Base-by-base conservation (phyloP, 2,888 invertebrate genomes). In the Calliphora vomitoria region DNA sequence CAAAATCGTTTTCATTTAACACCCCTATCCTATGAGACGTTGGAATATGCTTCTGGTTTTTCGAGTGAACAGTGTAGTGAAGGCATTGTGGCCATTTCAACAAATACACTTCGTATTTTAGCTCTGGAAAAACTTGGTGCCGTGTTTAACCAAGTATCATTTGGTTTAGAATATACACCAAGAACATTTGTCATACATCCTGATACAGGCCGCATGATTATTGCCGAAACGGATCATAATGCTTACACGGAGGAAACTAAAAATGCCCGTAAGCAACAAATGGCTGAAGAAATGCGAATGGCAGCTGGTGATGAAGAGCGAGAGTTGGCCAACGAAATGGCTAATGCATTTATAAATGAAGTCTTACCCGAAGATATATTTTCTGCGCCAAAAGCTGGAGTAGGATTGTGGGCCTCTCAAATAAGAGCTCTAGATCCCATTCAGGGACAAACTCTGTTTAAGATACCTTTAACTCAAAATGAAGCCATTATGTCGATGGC, bases 281-380 rank as follows among this genome's bases (percentile, higher is more conserved):
- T 99, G 98, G 99, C 99, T 0, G 98, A 99, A 92, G 98, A 99
- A 94, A 98, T 99, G 98, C 96, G 98, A 86, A 98, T 99, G 93
- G 98, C 99, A 0, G 99, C 99, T 2, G 98, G 98, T 0, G 97
- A 98, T 64, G 99, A 99, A 89, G 99, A 99, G 92, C 97, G 98
- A 89, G 98, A 99, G 90, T 94, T 99, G 76, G 99, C 99, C 0
- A 97, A 97, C 90, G 99, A 99, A 95, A 98, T 99, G 97, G 99
- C 99, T 0, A 98, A 98, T 90, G 98, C 99, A 8, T 99, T 99
- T 91, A 95, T 99, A 1, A 98, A 97, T 81, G 99, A 99, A 93
- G 97, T 98, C 88, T 94, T 99, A 3, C 98, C 99, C 2, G 99
- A 99, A 94, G 97, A 97, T 91, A 95, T 97, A 0, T 99, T 99